These are phyloP conservation scores for Melitaea cinxia DNA, from an alignment of 1,140 invertebrate genomes.

Conservation along the genomic window DNA sequence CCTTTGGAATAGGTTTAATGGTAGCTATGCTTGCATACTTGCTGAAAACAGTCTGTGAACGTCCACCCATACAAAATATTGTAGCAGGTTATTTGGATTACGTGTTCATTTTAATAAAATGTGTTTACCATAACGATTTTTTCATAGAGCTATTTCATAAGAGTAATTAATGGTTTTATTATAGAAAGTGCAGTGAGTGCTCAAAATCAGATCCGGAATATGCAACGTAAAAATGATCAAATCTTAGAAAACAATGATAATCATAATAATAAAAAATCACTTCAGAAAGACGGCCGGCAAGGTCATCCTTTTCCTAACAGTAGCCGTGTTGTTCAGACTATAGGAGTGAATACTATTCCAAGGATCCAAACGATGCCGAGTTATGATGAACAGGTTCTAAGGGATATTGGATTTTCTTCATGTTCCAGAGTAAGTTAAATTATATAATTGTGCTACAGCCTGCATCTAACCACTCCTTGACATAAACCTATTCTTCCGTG, in stretches of 20 bases:
- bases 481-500: not conserved
- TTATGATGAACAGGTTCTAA: constrained; percentile 43
- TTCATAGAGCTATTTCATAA: no score
- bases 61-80: constrained; percentile 19
- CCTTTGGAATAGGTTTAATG: constrained; percentile 44
- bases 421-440: constrained; percentile 44
- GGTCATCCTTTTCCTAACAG: not conserved
- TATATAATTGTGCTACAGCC: no score
- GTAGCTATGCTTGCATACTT: constrained; percentile 50
- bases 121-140: no score
- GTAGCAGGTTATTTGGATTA: constrained; percentile 9
- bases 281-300: not conserved
- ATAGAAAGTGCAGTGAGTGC: constrained; percentile 2
- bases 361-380: constrained; percentile 13
- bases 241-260: not conserved
- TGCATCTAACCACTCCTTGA: no score
- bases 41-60: constrained; percentile 41
- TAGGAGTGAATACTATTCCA: constrained; percentile 12
- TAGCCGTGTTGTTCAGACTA: not conserved
- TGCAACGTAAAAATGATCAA: constrained; percentile 5
- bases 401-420: constrained; percentile 39
- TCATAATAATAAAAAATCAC: not conserved
- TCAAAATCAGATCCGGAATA: constrained; percentile 6
- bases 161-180: not conserved
- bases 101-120: no score